Base-by-base conservation (phyloP, 2,888 invertebrate species). In the Apoda limacodes region DNA sequence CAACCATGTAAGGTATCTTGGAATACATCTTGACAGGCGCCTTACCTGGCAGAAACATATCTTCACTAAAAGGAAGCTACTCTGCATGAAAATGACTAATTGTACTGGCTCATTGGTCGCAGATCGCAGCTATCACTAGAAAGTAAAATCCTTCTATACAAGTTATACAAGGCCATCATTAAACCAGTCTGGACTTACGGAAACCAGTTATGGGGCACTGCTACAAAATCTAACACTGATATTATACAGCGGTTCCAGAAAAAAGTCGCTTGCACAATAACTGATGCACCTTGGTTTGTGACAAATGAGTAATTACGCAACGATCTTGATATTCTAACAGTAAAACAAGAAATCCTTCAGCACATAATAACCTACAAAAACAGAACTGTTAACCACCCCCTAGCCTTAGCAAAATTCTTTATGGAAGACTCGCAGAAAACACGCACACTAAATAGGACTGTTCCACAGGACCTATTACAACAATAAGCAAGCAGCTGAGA, bases 131-230 rank as follows among this genome's bases (percentile, higher is more conserved):
- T 22, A n/a, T 6, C 22, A 9, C n/a, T n/a, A n/a, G n/a, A n/a
- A n/a, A n/a, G n/a, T n/a, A n/a, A n/a, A n/a, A n/a, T n/a, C n/a
- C n/a, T 10, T 22, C 5, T 5, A 5, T 4, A 22, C 9, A 9
- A 22, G n/a, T 5, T 22, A 6, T 22, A 22, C 22, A 22, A 22
- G 10, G 9, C n/a, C 22, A 22, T 22, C 5, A 22, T 22, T 22
- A 22, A 5, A n/a, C n/a, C n/a, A n/a, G n/a, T n/a, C n/a, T n/a
- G n/a, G n/a, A n/a, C n/a, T n/a, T n/a, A n/a, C n/a, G n/a, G 22
- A 5, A 22, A 9, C 5, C 22, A 22, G 22, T 6, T 22, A 4
- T 22, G 22, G 22, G 22, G 22, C 9, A 6, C 22, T n/a, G 5
- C 22, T n/a, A n/a, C 6, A 9, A 22, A 22, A 5, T 22, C 22